Evolutionary conservation across 2,888 invertebrate genomes (phyloP), one percentile per base, ranked within the genome.

Genomic region (Automeris io): DNA sequence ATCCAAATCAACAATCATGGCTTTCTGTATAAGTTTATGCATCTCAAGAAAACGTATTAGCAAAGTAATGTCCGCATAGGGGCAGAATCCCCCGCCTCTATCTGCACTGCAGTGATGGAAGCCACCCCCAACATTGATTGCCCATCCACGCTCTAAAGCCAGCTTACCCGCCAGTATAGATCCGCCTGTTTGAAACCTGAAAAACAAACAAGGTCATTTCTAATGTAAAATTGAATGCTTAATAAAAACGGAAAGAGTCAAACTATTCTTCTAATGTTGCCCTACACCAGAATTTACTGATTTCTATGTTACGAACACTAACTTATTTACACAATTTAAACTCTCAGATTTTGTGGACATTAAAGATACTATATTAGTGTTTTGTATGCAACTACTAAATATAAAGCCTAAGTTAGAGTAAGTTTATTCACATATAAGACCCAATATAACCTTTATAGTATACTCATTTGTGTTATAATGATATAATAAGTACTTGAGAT

Each of bases 1-100:
- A 80, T 97, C 96, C 62, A 97, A 85, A 73, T 97, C 97, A 5
- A 97, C 90, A 57, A 97, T 95, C 94, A 97, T 93, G 2, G 91
- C 90, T 25, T 88, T 93, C 70, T 90, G 88, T 19, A 93, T 88
- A 34, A 69, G 65, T 2, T 85, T 65, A 40, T 88, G 83, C 46
- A 80, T 69, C 13, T 94, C 88, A 7, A 95, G 75, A 61, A 91
- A 91, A 40, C 89, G 85, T 31, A 96, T 88, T 6, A 95, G 81
- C 49, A 97, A 79, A 0, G 95, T 93, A 34, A 97, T 95, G 64
- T 96, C 96, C 0, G 96, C 96, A 65, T 96, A 97, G 0, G 93
- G 91, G 74, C 96, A 97, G 80, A 97, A 97, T 0, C 97, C 96
- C 0, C 93, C 95, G 2, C 96, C 96, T 40, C 80, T 81, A 39